phyloP scores from a whole-genome alignment of 2,113 vertebrate genomes.

The Nesogale talazaci region DNA sequence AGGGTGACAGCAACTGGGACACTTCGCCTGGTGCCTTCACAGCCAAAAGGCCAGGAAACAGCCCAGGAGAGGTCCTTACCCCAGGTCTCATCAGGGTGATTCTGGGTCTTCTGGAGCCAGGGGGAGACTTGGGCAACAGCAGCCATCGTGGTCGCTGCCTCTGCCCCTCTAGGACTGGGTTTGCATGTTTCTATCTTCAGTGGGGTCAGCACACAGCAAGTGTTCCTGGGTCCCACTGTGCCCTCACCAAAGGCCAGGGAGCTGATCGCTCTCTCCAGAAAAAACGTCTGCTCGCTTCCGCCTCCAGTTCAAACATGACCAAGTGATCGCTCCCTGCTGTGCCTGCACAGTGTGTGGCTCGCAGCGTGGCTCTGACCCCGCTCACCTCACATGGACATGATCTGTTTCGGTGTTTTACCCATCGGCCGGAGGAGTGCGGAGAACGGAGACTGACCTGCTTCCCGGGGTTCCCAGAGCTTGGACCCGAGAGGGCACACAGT shows the following conservation, averaged over 20 bases:
- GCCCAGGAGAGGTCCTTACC: not conserved
- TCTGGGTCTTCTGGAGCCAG: not conserved
- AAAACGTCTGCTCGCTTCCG: not conserved
- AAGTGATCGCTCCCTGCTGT: not conserved
- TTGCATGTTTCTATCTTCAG: not conserved
- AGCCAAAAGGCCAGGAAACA: not conserved
- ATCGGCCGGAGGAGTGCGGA: not conserved
- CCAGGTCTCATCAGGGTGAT: not conserved
- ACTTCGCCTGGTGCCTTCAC: not conserved
- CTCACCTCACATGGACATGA: not conserved
- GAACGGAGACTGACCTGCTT: too few species aligned
- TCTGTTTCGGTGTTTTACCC: not conserved
- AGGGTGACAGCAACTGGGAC: not conserved
- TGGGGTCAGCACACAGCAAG: not conserved
- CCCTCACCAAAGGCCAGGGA: not conserved
- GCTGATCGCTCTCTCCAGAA: not conserved
- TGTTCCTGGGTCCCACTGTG: not conserved
- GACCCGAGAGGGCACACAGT: not conserved
- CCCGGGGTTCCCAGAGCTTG: too few species aligned
- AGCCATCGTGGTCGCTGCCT: not conserved
- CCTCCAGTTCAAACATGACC: not conserved
- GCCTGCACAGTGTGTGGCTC: not conserved
- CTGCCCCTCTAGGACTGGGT: not conserved
- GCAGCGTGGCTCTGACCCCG: not conserved
- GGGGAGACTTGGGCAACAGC: not conserved